Conservation (phyloP, 92 coral and sea anemone genomes). For the Bergia sp. region DNA sequence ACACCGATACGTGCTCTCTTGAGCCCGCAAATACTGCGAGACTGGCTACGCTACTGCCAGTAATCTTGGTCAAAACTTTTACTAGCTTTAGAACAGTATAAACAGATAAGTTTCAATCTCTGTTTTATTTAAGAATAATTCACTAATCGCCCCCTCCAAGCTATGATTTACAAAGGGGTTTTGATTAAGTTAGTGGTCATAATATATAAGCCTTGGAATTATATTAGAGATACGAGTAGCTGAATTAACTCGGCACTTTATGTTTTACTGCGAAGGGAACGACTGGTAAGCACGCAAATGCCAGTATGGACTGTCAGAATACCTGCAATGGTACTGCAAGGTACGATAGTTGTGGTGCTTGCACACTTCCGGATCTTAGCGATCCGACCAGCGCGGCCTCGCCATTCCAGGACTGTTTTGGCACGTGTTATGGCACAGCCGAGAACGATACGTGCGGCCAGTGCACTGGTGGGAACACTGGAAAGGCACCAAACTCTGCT, state of each 20-base stretch:
- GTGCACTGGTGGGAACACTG: conserved; percentile 75
- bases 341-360: conserved; percentile 46
- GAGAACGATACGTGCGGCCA: conserved; percentile 42
- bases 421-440: conserved; percentile 61
- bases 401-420: conserved; percentile 61
- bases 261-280: conserved; percentile 32
- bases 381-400: conserved; percentile 21
- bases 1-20: too few species aligned
- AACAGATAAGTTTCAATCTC: too few species aligned
- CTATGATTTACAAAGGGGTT: too few species aligned
- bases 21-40: too few species aligned
- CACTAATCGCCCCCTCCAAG: too few species aligned
- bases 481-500: conserved; percentile 42
- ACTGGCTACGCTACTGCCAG: too few species aligned
- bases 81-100: too few species aligned
- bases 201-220: neutral
- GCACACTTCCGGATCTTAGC: conserved; percentile 31
- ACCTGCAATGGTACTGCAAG: conserved; percentile 54
- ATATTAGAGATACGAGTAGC: neutral
- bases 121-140: too few species aligned
- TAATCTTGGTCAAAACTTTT: too few species aligned
- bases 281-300: conserved; percentile 29
- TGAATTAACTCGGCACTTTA: neutral
- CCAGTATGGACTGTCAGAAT: conserved; percentile 51
- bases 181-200: neutral